phyloP scores from a whole-genome alignment of 2,797 vertebrate species.

The Oryzias dopingdopingensis region DNA sequence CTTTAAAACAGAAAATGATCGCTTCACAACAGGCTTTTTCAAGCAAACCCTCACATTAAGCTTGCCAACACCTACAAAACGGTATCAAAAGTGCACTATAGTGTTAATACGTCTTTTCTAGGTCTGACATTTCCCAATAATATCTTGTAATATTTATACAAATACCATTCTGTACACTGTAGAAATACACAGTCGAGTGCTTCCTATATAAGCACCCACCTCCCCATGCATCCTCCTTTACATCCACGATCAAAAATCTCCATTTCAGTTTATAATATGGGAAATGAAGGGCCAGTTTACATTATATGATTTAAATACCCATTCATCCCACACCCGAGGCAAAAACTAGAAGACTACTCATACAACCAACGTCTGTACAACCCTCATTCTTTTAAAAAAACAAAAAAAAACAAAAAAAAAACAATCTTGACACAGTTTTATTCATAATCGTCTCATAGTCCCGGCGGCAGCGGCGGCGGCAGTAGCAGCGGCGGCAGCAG shows the following conservation, averaged over 20 bases:
- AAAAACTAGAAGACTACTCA: conserved; percentile 66
- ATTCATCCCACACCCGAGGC: conserved; percentile 66
- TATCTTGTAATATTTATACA: conserved; percentile 86
- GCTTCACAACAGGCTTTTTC: conserved; percentile 84
- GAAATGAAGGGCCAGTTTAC: conserved; percentile 64
- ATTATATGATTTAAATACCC: conserved; percentile 76
- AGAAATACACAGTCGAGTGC: conserved; percentile 85
- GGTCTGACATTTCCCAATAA: conserved; percentile 76
- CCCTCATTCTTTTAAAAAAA: conserved; percentile 48
- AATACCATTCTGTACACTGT: conserved; percentile 90
- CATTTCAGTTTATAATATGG: conserved; percentile 58
- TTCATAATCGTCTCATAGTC: conserved; percentile 65
- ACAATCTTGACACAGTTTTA: conserved; percentile 72
- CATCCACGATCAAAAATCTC: conserved; percentile 45
- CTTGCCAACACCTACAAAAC: conserved; percentile 88
- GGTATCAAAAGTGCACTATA: conserved; percentile 91
- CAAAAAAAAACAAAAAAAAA: conserved; percentile 27
- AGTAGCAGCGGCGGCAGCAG: conserved; percentile 38
- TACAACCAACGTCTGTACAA: conserved; percentile 70
- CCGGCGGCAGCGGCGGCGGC: conserved; percentile 37
- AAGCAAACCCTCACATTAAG: conserved; percentile 85
- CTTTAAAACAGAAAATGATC: conserved; percentile 89
- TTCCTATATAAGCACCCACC: conserved; percentile 74
- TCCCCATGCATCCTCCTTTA: conserved; percentile 32
- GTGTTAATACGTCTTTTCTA: conserved; percentile 84